A percentile compares a stretch with the other conserved stretches of the same genome.
Evolutionary conservation across 2,113 vertebrate species (phyloP).

Genomic region (Pogona vitticeps): DNA sequence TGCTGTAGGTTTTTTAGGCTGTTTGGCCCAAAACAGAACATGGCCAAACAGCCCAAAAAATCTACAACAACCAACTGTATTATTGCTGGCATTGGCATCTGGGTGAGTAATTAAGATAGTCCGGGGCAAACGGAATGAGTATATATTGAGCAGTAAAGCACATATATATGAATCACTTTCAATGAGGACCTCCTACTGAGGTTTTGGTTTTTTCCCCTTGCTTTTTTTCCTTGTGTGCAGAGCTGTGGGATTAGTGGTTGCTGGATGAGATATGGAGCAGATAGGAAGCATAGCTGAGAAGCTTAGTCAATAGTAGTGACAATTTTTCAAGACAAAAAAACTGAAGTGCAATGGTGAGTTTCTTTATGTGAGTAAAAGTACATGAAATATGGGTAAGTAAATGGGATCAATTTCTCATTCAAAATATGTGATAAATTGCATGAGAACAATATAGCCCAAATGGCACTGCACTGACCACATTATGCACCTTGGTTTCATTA

Average conservation of each 20-base stretch:
- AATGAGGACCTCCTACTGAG: background rate
- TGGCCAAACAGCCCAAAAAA: too few species aligned
- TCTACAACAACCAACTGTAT: too few species aligned
- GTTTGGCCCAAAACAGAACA: too few species aligned
- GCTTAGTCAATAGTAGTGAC: background rate
- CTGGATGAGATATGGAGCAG: background rate
- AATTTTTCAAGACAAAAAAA: background rate
- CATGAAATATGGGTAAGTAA: too few species aligned
- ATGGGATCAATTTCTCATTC: too few species aligned
- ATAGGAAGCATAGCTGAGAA: background rate
- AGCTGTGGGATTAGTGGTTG: background rate
- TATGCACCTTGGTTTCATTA: accelerated
- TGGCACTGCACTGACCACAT: accelerated
- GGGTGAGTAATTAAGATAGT: background rate
- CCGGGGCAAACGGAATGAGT: background rate
- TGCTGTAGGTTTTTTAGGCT: too few species aligned
- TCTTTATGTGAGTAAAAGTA: too few species aligned
- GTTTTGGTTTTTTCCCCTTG: background rate
- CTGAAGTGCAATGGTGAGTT: too few species aligned
- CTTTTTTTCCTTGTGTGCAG: background rate
- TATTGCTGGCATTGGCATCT: background rate
- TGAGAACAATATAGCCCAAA: too few species aligned
- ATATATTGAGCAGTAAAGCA: too few species aligned
- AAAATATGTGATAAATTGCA: too few species aligned
- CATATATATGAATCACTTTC: background rate